Evolutionary conservation across 2,113 vertebrate species (phyloP).

Genomic region (Podarcis muralis): DNA sequence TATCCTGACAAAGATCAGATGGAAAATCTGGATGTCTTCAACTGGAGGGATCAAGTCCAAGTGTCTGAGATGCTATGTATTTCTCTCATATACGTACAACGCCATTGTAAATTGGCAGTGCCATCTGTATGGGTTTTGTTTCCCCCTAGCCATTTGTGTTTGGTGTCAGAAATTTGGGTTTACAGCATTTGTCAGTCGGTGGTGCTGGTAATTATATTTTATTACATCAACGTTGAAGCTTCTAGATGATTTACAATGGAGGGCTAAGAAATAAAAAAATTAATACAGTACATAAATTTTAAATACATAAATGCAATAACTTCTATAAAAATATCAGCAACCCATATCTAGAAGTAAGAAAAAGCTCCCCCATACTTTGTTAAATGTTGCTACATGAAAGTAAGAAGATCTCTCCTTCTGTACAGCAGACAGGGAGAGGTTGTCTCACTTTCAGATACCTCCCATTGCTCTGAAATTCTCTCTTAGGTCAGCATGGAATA

Average conservation of each 20-base stretch:
- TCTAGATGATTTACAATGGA: no score
- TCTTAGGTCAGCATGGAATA: neutral
- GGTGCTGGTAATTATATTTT: no score
- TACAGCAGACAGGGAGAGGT: neutral
- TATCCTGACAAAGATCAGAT: slow-evolving; percentile 67
- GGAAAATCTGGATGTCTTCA: slow-evolving; percentile 64
- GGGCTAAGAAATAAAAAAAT: no score
- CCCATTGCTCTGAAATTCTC: neutral
- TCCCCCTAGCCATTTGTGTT: neutral
- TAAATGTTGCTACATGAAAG: neutral
- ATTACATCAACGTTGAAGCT: no score
- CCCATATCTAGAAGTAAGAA: no score
- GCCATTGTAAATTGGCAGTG: neutral
- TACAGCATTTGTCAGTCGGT: neutral
- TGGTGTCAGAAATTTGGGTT: slow-evolving; percentile 13
- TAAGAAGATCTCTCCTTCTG: neutral
- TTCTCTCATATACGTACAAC: neutral
- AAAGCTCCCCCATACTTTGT: neutral
- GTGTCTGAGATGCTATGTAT: slow-evolving; percentile 57
- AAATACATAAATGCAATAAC: no score
- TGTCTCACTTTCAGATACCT: neutral
- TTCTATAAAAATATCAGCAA: no score
- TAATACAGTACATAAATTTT: no score
- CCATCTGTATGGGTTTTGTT: slow-evolving; percentile 29
- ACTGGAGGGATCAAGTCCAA: slow-evolving; percentile 63